Evolutionary conservation across 2,797 vertebrate species (phyloP).

Genomic region (Menidia menidia): DNA sequence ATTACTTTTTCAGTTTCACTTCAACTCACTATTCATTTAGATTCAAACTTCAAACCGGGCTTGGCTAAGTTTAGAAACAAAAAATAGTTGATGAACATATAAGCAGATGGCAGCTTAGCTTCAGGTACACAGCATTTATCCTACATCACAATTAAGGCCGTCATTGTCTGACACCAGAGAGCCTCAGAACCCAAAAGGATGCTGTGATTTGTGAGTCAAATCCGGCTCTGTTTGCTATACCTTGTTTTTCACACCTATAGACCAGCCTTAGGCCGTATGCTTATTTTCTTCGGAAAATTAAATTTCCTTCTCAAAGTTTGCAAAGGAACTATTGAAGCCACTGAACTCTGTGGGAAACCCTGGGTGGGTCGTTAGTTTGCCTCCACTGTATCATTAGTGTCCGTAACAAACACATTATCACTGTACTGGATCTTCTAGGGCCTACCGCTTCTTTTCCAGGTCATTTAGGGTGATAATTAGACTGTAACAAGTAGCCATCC

Average conservation of each 20-base stretch:
- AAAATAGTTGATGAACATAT: not conserved
- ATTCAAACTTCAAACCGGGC: too few species aligned
- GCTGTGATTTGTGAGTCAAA: not conserved
- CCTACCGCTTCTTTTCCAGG: constrained; percentile 54
- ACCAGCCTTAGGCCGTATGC: too few species aligned
- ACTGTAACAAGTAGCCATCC: constrained; percentile 72
- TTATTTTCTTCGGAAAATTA: too few species aligned
- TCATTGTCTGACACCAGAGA: not conserved
- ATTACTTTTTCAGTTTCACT: not conserved
- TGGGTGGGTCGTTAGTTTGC: constrained; percentile 67
- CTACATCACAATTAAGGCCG: not conserved
- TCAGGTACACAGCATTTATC: not conserved
- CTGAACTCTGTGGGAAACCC: constrained; percentile 57
- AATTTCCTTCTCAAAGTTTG: constrained; percentile 36
- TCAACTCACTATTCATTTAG: too few species aligned
- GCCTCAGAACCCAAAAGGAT: not conserved
- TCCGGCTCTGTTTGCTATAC: not conserved
- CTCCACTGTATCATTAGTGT: constrained; percentile 72
- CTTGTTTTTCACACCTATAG: too few species aligned
- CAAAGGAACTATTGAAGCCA: constrained; percentile 21
- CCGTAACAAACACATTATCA: constrained; percentile 80
- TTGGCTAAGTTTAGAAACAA: not conserved
- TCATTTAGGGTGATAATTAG: constrained; percentile 76
- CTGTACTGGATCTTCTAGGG: constrained; percentile 25
- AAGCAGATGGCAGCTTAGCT: not conserved